These are phyloP conservation scores for Chloroceryle amazona DNA, from an alignment of 2,797 vertebrate species.

Conservation along the genomic window DNA sequence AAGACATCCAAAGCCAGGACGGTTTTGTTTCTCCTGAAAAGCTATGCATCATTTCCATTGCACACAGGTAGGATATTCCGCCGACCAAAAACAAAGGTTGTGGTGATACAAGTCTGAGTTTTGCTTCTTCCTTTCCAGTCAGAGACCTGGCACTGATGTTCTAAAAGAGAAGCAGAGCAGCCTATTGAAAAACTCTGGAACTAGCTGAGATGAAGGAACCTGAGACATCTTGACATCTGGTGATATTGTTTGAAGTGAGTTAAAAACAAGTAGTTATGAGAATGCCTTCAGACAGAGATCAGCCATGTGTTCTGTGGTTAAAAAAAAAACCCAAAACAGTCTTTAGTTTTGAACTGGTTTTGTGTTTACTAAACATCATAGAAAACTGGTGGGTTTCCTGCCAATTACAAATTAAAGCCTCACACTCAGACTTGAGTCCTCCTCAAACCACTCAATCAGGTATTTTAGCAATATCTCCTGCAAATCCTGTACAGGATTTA, in stretches of 20 bases:
- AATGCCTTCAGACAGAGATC: neutral
- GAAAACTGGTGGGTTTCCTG: neutral
- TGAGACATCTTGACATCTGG: neutral
- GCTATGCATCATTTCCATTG: neutral
- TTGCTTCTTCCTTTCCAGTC: neutral
- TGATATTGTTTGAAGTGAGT: neutral
- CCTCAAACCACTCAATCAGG: neutral
- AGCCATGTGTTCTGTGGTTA: neutral
- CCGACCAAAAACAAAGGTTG: neutral
- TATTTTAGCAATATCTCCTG: neutral
- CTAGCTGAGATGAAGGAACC: neutral
- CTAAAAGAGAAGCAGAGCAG: neutral
- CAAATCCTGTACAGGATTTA: neutral
- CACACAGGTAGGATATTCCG: neutral
- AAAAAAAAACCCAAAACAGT: neutral
- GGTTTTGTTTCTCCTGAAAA: neutral
- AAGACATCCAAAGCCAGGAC: neutral
- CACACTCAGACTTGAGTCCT: neutral
- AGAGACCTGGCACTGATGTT: neutral
- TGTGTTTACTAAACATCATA: neutral
- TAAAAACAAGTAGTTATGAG: neutral
- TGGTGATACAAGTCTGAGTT: neutral
- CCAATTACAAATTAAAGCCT: neutral
- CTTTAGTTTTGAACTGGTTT: neutral
- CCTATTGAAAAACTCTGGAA: neutral